phyloP scores from a whole-genome alignment of 2,888 invertebrate species.

The Plusia festucae region DNA sequence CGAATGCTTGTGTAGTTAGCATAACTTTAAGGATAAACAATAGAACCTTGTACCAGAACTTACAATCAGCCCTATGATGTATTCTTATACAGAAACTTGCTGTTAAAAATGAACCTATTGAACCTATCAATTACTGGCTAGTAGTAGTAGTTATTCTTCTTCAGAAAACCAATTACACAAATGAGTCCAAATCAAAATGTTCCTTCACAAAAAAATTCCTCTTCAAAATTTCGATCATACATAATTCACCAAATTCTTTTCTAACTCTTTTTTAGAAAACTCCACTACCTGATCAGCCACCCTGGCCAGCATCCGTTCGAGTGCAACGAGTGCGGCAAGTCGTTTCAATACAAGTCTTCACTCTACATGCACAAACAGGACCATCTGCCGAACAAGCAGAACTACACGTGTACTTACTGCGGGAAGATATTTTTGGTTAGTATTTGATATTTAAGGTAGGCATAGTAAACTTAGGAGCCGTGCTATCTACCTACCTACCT shows the following conservation, averaged over 20 bases:
- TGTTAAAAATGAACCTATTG: too few relatives aligned
- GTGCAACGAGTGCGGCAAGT: slow-evolving; percentile 87
- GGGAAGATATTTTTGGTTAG: slow-evolving; percentile 86
- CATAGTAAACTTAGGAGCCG: too few relatives aligned
- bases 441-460: background rate
- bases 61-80: too few relatives aligned
- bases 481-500: too few relatives aligned
- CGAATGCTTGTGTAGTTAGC: too few relatives aligned
- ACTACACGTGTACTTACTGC: slow-evolving; percentile 84
- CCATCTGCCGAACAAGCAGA: slow-evolving; percentile 80
- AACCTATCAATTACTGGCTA: too few relatives aligned
- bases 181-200: background rate
- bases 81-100: too few relatives aligned
- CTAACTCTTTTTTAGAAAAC: slow-evolving; percentile 76
- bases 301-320: slow-evolving; percentile 86
- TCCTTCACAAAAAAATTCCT: background rate
- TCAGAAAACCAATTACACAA: too few relatives aligned
- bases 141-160: too few relatives aligned
- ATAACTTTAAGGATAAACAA: too few relatives aligned
- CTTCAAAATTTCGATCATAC: too few relatives aligned
- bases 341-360: slow-evolving; percentile 89
- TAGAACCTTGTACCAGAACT: too few relatives aligned
- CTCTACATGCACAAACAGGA: slow-evolving; percentile 88
- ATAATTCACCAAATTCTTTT: background rate
- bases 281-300: slow-evolving; percentile 87